These are phyloP conservation scores for Lucilia sericata DNA, from an alignment of 1,140 invertebrate species.

Conservation along the genomic window DNA sequence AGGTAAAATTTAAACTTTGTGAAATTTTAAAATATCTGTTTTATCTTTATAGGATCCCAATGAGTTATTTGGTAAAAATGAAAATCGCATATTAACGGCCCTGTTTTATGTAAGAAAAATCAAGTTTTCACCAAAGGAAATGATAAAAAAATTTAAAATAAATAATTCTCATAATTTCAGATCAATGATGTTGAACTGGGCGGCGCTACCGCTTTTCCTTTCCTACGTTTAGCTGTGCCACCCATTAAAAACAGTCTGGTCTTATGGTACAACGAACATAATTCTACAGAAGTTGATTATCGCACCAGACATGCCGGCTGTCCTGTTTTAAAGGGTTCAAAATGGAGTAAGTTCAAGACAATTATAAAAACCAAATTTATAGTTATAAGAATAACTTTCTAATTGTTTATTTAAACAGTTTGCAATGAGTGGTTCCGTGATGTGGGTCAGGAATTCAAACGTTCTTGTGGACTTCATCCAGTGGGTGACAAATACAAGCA, in stretches of 20 bases:
- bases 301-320: conserved; percentile 93
- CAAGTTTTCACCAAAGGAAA: no score
- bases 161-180: conserved; percentile 69
- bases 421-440: conserved; percentile 96
- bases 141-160: no score
- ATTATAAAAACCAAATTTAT: background rate
- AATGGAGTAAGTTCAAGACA: conserved; percentile 81
- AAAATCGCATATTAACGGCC: conserved; percentile 46
- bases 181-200: conserved; percentile 94
- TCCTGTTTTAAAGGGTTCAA: conserved; percentile 90
- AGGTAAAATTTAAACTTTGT: background rate
- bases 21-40: background rate
- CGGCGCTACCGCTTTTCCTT: conserved; percentile 93
- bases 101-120: conserved; percentile 52
- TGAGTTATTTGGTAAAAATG: conserved; percentile 74
- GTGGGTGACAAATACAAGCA: conserved; percentile 26
- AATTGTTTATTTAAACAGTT: conserved; percentile 72
- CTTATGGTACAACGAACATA: conserved; percentile 93
- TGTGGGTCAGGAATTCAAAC: conserved; percentile 84
- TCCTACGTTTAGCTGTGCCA: conserved; percentile 82
- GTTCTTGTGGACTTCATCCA: conserved; percentile 76
- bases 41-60: conserved; percentile 75
- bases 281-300: conserved; percentile 89
- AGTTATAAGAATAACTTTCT: conserved; percentile 49
- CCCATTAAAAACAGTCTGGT: conserved; percentile 90